Evolutionary conservation across 2,797 vertebrate genomes (phyloP).

Genomic region (Smutsia gigantea): DNA sequence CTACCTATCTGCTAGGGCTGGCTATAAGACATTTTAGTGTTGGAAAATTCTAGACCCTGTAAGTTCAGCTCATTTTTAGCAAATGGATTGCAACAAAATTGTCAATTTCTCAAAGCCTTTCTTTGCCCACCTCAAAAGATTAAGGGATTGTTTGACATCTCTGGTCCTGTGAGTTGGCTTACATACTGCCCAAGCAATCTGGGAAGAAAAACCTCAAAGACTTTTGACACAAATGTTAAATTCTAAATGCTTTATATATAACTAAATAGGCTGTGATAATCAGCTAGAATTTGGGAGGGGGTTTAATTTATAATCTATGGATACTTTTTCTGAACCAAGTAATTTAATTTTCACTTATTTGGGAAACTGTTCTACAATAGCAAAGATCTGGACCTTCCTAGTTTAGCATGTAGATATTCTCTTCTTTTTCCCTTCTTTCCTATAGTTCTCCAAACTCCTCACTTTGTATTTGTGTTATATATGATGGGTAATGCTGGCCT

Average conservation of each 20-base stretch:
- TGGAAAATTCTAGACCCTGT: background rate
- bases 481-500: background rate
- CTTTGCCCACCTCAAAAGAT: background rate
- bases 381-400: background rate
- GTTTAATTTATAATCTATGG: background rate
- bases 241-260: background rate
- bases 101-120: constrained; percentile 10
- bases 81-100: constrained; percentile 28
- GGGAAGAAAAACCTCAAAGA: background rate
- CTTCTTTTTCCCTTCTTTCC: background rate
- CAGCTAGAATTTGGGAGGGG: background rate
- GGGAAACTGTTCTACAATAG: background rate
- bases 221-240: constrained; percentile 28
- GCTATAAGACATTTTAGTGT: background rate
- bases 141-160: background rate
- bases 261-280: background rate
- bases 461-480: background rate
- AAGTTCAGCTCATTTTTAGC: background rate
- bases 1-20: background rate
- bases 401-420: background rate
- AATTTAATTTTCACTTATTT: constrained; percentile 12
- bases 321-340: background rate
- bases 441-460: background rate
- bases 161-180: background rate
- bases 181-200: background rate